Evolutionary conservation across 2,888 invertebrate genomes (phyloP).

Genomic region (Masnerella sp.): DNA sequence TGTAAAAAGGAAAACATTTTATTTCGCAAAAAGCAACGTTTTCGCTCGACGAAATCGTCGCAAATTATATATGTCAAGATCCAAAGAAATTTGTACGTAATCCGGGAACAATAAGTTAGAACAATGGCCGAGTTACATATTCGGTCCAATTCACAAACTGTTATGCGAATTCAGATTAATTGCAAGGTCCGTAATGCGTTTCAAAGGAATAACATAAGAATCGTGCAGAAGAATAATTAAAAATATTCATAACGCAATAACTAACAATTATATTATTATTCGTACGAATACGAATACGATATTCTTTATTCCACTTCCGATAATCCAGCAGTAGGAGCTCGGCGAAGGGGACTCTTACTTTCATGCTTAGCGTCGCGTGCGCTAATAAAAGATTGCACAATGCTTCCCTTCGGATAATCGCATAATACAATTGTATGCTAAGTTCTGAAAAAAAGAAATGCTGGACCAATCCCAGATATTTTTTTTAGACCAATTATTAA

Average conservation of each 20-base stretch:
- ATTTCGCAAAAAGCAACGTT: background rate
- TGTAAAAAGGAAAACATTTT: background rate
- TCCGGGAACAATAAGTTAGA: slow-evolving; percentile 3
- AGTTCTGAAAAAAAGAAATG: slow-evolving; percentile 19
- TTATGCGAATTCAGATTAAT: background rate
- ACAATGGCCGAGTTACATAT: slow-evolving; percentile 20
- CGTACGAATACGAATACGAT: too few species aligned
- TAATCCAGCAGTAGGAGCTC: slow-evolving; percentile 27
- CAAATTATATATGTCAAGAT: slow-evolving; percentile 28
- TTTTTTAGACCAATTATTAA: too few species aligned
- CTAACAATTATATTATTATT: slow-evolving; percentile 30
- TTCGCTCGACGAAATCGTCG: background rate
- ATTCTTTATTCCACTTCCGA: slow-evolving; percentile 50
- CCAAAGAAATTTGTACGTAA: slow-evolving; percentile 18
- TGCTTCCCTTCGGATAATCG: slow-evolving; percentile 62
- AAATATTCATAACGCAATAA: slow-evolving; percentile 23
- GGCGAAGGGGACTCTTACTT: slow-evolving; percentile 72
- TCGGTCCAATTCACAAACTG: background rate
- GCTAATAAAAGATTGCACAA: slow-evolving; percentile 69
- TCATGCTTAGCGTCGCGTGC: slow-evolving; percentile 71
- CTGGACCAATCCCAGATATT: too few species aligned
- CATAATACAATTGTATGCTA: slow-evolving; percentile 43
- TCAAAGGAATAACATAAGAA: too few species aligned
- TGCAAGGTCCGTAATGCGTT: background rate
- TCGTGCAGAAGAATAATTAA: slow-evolving; percentile 20